Percentiles rank a stretch among this genome's conserved stretches.
Conservation (phyloP, 1,140 invertebrate genomes). For the Temnothorax curvispinosus region DNA sequence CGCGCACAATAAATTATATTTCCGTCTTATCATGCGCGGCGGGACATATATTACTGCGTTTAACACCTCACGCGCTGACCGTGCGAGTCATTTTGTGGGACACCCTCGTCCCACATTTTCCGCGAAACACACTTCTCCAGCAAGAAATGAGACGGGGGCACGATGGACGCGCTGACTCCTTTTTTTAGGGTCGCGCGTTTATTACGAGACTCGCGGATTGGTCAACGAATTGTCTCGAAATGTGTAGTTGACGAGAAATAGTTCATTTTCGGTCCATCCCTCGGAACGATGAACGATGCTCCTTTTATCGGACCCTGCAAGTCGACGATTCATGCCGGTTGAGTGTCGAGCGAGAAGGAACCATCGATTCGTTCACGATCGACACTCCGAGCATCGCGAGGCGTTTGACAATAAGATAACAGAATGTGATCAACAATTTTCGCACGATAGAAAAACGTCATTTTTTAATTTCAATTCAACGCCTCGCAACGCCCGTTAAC, state of each 20-base stretch:
- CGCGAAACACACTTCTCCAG: not conserved
- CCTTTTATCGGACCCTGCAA: conserved; percentile 71
- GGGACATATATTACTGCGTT: conserved; percentile 30
- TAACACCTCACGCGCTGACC: conserved; percentile 33
- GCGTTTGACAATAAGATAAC: not conserved
- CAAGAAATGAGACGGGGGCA: not conserved
- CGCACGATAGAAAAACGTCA: not conserved
- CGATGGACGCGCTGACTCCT: not conserved
- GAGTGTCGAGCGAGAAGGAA: conserved; percentile 25
- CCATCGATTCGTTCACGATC: conserved; percentile 5
- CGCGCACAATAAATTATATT: conserved; percentile 46
- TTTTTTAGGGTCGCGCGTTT: not conserved
- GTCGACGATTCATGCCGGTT: conserved; percentile 27
- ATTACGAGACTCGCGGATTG: conserved; percentile 3
- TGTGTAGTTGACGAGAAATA: conserved; percentile 23
- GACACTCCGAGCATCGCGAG: not conserved
- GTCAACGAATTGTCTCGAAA: conserved; percentile 34
- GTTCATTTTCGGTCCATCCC: conserved; percentile 33
- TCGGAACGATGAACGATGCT: conserved; percentile 59
- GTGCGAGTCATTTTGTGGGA: conserved; percentile 18
- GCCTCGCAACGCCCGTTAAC: not conserved
- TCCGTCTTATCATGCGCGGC: conserved; percentile 15
- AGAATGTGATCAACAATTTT: not conserved
- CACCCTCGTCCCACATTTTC: conserved; percentile 36
- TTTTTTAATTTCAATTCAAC: not conserved